Evolutionary conservation across 2,113 vertebrate species (phyloP).

Genomic region (Rallus limicola): DNA sequence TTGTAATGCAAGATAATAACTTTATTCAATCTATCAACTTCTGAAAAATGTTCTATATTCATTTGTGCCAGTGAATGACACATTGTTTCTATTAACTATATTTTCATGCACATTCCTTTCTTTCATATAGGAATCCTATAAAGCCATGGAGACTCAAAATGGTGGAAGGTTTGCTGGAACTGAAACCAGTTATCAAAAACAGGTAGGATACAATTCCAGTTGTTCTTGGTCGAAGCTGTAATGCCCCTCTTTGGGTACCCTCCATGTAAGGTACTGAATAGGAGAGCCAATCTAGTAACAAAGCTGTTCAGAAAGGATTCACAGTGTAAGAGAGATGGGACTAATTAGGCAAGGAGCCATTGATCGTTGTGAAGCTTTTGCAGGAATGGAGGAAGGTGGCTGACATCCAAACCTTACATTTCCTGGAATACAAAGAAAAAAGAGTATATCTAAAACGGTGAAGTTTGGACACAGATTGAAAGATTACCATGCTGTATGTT

Average conservation of each 20-base stretch:
- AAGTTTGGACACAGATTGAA: conserved; percentile 18
- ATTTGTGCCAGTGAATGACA: conserved; percentile 12
- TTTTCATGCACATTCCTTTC: conserved; percentile 3
- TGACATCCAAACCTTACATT: conserved; percentile 36
- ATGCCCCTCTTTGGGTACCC: not conserved
- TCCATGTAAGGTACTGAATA: not conserved
- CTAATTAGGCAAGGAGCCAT: conserved; percentile 66
- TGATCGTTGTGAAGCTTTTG: conserved; percentile 39
- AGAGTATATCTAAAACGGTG: not conserved
- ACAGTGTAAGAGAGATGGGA: conserved; percentile 1
- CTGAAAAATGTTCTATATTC: conserved; percentile 11
- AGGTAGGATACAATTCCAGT: not conserved
- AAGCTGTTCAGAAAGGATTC: conserved; percentile 38
- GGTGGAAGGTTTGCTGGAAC: not conserved
- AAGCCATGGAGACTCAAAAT: not conserved
- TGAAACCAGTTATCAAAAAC: not conserved
- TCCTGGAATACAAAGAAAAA: conserved; percentile 47
- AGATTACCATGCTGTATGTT: not conserved
- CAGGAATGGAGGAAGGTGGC: conserved; percentile 48
- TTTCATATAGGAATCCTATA: conserved; percentile 8
- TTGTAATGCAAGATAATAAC: conserved; percentile 28
- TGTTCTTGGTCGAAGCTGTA: not conserved
- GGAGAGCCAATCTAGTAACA: conserved; percentile 12
- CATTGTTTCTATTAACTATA: conserved; percentile 22
- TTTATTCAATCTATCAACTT: conserved; percentile 39